Evolutionary conservation across 2,888 invertebrate species (phyloP), one percentile per base, ranked within the genome.

Genomic region (Drosophila formosana): DNA sequence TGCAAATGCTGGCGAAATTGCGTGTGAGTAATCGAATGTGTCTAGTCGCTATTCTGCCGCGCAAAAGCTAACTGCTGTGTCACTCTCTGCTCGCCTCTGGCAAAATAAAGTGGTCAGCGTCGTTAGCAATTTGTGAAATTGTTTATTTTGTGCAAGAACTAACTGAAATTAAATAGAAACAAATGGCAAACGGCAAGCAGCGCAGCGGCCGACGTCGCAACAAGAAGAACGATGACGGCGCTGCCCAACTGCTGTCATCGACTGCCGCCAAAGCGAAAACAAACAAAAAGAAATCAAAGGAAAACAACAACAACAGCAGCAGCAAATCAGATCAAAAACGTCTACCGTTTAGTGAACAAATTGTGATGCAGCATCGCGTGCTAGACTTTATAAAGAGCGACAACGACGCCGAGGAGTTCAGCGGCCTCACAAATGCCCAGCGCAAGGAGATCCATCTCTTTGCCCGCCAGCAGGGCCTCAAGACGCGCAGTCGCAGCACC

Each of bases 401-500:
- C 9, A 75, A 88, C 3, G 25, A 52, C 1, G 66, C 76, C 13
- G 49, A 73, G 3, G 65, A 81, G 3, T 47, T 91, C 0, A 47
- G 34, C 1, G 80, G 75, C 0, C 62, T 92, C 4, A 68, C 68
- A 3, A 82, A 77, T 3, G 28, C 28, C 6, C 80, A 90, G 26
- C 89, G 91, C 2, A 87, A 80, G 47, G 88, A 88, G 62, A 47
- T 91, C 8, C 91, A 91, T 47, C 64, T 67, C 18, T 87, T 84
- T 61, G 89, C 89, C 6, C 68, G 69, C 0, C 55, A 72, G 0
- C 47, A 83, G 8, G 90, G 90, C 2, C 53, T 92, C 0, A 88
- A 83, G 39, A 78, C 89, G 8, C 72, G 71, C 34, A 91, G 92
- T 56, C 81, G 67, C 58, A 90, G 81, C 32, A 47, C 13, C 3